Evolutionary conservation across 2,113 vertebrate species (phyloP), one percentile per base, ranked within the genome.

Genomic region (Choloepus hoffmanni): DNA sequence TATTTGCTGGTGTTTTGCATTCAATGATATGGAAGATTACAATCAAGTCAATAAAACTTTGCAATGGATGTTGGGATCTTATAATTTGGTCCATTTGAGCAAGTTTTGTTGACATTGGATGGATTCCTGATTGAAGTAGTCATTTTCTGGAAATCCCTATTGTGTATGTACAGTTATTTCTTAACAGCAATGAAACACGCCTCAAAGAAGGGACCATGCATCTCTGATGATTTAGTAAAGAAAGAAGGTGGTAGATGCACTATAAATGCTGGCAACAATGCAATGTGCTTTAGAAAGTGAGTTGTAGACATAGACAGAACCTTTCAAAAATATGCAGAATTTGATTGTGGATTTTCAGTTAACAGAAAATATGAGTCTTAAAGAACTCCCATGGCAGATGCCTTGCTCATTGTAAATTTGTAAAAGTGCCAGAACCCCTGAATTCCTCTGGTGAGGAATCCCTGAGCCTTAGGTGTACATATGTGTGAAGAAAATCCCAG

Each of bases 401-500:
- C 2, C 77, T 45, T 30, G 19, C 5, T 85, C 16, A 43, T 36
- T 23, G 10, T 40, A 62, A 16, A 10, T 53, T 68, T 26, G 7
- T 1, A 0, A 50, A 26, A n/a, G 5, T 28, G 8, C 16, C 21
- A 3, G 3, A 13, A 26, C 19, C 10, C 2, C 36, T 28, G 50
- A 9, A 53, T 87, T 14, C 7, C 53, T 36, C 3, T 6, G 2
- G 3, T 30, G 28, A 7, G 14, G 2, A 19, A 24, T 30, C 15
- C 7, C 14, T 9, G 7, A 62, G 19, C 15, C 5, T 3, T 4
- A 13, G 7, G 19, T 78, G 0, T 13, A 3, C 58, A 24, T 2
- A 53, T 3, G 7, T 8, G 1, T 23, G 30, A 30, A 9, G 21
- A 72, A 7, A 68, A 43, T 33, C 26, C 9, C 50, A 53, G 50